Conservation (phyloP, 2,888 invertebrate species). For the Trachelus iudaicus region DNA sequence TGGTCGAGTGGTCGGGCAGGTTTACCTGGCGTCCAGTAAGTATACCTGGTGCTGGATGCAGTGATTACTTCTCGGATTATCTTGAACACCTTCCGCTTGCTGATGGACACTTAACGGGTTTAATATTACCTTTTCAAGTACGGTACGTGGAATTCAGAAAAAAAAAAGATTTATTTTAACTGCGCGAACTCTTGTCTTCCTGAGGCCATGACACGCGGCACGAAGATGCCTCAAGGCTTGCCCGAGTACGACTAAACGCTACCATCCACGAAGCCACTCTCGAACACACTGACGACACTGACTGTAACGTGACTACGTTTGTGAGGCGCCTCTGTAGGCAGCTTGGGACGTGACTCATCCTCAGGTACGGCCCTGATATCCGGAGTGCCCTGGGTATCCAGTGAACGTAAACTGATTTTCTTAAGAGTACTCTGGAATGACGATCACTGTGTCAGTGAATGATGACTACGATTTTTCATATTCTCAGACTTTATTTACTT, state of each 20-base stretch:
- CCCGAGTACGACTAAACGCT: neutral
- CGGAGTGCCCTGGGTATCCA: neutral
- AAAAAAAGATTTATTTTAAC: neutral
- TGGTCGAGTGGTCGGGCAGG: neutral
- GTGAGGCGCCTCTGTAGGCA: constrained; percentile 38
- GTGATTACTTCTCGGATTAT: neutral
- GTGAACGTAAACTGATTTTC: neutral
- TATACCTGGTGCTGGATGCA: neutral
- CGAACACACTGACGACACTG: neutral
- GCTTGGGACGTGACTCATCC: constrained; percentile 42
- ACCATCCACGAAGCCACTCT: neutral
- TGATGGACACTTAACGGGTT: neutral
- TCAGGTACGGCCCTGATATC: neutral
- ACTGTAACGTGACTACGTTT: constrained; percentile 22
- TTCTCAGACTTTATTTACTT: constrained; percentile 40
- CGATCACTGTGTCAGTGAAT: neutral
- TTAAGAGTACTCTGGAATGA: neutral
- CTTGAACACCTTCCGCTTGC: neutral
- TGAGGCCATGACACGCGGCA: neutral
- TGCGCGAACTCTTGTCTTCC: neutral
- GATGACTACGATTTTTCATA: neutral
- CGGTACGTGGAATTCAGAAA: neutral
- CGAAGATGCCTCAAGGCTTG: neutral
- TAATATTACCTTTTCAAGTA: neutral
- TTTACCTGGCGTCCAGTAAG: neutral